Percentiles rank a stretch among this genome's conserved stretches.
These are phyloP conservation scores for Melinopterus prodromus DNA, from an alignment of 2,888 invertebrate species.

Conservation along the genomic window DNA sequence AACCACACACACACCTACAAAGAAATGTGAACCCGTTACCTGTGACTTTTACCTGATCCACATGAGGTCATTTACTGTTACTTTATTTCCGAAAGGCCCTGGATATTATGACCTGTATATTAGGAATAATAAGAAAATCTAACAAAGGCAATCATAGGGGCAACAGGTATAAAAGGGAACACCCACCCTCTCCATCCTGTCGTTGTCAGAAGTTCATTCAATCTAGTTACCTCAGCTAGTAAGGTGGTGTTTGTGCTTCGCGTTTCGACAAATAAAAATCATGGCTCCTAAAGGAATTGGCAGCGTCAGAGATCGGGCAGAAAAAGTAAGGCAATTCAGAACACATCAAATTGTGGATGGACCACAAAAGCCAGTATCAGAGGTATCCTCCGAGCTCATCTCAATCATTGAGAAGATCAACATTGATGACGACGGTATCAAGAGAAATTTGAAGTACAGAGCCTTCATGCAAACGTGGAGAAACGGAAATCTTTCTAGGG, in stretches of 20 bases:
- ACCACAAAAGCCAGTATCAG: background rate
- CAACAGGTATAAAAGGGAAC: too few species aligned
- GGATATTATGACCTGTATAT: too few species aligned
- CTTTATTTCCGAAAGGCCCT: too few species aligned
- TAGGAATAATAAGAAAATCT: too few species aligned
- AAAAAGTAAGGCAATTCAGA: background rate
- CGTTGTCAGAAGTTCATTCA: background rate
- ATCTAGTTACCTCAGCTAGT: background rate
- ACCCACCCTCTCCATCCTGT: too few species aligned
- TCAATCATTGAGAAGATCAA: background rate
- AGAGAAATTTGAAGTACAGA: background rate
- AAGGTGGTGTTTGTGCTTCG: background rate
- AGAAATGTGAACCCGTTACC: too few species aligned
- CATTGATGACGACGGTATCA: background rate
- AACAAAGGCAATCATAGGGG: too few species aligned
- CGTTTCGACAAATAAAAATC: background rate
- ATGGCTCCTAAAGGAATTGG: background rate
- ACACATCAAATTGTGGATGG: background rate
- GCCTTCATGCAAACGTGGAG: background rate
- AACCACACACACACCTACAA: too few species aligned
- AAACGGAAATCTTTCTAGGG: background rate
- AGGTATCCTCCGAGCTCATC: background rate
- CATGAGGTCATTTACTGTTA: too few species aligned
- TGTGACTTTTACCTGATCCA: too few species aligned
- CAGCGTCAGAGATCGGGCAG: background rate